Conservation (phyloP, 2,113 vertebrate species). For the Neolamprologus caudopunctatus region DNA sequence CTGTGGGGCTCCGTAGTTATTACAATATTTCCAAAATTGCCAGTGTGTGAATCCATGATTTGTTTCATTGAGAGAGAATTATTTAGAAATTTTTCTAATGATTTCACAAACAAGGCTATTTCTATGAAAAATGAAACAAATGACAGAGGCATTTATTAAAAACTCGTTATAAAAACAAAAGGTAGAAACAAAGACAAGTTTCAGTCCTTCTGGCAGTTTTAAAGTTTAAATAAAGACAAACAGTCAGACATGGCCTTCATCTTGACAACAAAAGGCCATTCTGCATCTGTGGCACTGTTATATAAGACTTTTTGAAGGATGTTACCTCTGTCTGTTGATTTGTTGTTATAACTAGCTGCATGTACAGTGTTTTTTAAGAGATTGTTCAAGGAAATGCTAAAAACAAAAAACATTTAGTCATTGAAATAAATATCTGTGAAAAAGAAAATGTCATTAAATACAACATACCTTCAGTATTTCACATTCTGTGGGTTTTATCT, state of each 20-base stretch:
- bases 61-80: background rate
- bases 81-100: background rate
- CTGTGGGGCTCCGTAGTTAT: background rate
- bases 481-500: background rate
- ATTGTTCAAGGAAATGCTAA: background rate
- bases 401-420: background rate
- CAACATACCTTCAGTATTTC: background rate
- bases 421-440: background rate
- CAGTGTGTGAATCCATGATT: background rate
- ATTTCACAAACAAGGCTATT: background rate
- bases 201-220: background rate
- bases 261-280: background rate
- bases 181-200: background rate
- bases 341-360: background rate
- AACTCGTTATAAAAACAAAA: fast-evolving
- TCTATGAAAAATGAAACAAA: background rate
- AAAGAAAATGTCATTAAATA: background rate
- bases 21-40: background rate
- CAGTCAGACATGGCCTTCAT: background rate
- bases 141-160: background rate
- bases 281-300: background rate
- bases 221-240: background rate
- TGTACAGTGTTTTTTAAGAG: background rate
- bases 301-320: background rate
- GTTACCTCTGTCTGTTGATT: background rate